A percentile compares a stretch with the other conserved stretches of the same genome.
Conservation (phyloP, 92 coral and sea anemone genomes). For the Zoanthus sociatus region DNA sequence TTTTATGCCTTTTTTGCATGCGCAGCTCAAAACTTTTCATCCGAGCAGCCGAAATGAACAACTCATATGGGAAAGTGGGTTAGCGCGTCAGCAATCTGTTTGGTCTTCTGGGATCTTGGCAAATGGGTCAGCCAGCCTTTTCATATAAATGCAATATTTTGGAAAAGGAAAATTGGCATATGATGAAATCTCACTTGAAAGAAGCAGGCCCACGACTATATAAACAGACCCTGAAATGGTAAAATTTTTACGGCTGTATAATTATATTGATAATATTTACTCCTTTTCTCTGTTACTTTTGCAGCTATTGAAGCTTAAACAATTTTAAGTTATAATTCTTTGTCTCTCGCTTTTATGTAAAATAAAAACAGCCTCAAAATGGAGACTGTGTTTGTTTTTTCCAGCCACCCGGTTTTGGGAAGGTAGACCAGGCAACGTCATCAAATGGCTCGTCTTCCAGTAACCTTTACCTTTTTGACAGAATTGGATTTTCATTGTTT, state of each 20-base stretch:
- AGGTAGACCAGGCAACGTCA: not conserved
- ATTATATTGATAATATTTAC: no score
- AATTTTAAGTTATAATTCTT: no score
- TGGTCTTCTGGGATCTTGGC: not conserved
- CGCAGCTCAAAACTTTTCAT: not conserved
- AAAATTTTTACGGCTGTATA: no score
- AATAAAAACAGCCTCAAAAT: not conserved
- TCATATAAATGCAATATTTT: no score
- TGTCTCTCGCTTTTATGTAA: not conserved
- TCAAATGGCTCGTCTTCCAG: conserved; percentile 20
- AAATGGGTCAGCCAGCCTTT: not conserved
- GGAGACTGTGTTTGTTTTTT: not conserved
- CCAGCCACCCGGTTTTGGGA: not conserved
- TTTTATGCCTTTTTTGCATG: not conserved
- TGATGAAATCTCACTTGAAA: no score
- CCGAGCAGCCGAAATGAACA: not conserved
- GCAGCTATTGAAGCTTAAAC: no score
- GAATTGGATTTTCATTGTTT: conserved; percentile 34
- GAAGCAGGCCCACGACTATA: no score
- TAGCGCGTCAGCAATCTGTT: not conserved
- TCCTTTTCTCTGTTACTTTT: no score
- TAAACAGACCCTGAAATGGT: no score
- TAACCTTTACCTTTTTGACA: conserved; percentile 38
- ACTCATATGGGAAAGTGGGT: not conserved
- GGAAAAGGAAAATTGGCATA: no score